Conservation (phyloP, 2,113 vertebrate species). For the Phodopus roborovskii region DNA sequence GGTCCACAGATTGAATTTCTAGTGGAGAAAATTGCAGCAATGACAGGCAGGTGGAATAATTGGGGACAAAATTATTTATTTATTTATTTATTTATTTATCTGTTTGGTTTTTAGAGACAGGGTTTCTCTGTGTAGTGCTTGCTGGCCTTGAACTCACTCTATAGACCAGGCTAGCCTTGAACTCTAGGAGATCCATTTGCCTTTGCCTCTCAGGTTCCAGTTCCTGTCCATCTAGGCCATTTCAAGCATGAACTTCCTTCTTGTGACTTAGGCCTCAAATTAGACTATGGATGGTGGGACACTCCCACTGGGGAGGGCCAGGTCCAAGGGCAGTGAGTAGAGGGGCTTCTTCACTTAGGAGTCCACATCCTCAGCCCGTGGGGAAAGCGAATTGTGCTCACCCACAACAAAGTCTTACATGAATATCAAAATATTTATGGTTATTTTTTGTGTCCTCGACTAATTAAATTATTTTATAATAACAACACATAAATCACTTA, state of each 20-base stretch:
- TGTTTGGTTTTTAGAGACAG: not conserved
- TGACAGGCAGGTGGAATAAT: not conserved
- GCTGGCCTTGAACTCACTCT: not conserved
- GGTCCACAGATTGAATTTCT: not conserved
- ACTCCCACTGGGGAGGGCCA: not conserved
- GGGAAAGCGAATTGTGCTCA: not conserved
- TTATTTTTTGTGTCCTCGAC: not conserved
- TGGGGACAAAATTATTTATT: not conserved
- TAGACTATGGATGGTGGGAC: not conserved
- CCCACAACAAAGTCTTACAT: not conserved
- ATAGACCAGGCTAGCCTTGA: not conserved
- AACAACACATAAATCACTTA: constrained; percentile 14
- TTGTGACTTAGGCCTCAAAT: not conserved
- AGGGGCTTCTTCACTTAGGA: not conserved
- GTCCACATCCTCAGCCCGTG: fast-evolving
- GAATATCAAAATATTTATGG: not conserved
- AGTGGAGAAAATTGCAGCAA: not conserved
- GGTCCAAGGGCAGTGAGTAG: not conserved
- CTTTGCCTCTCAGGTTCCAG: not conserved
- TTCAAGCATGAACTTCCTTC: not conserved
- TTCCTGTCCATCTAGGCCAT: not conserved
- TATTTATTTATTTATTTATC: not conserved
- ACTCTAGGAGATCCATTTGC: not conserved
- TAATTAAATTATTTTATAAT: constrained; percentile 24
- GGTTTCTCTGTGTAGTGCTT: not conserved